Evolutionary conservation across 2,888 invertebrate species (phyloP).

Genomic region (Dascillus cervinus): DNA sequence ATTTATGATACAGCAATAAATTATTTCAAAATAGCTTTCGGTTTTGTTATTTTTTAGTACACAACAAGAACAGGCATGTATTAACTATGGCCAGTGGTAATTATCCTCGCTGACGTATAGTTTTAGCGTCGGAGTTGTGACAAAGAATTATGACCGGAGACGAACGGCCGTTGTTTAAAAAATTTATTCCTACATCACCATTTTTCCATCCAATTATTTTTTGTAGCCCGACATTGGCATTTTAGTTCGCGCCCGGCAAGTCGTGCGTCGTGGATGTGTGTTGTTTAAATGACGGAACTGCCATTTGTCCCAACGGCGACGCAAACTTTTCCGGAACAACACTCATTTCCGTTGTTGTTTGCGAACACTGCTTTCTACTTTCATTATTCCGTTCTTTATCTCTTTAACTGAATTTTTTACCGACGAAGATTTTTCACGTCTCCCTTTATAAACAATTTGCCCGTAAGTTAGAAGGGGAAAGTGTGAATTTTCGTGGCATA

Average conservation of each 20-base stretch:
- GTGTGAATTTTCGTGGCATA: conserved; percentile 11
- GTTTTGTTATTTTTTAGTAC: conserved; percentile 1
- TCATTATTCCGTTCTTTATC: conserved; percentile 23
- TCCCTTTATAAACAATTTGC: conserved; percentile 7
- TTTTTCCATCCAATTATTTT: too few species aligned
- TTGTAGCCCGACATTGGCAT: too few species aligned
- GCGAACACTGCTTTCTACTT: conserved; percentile 21
- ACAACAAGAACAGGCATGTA: conserved; percentile 10
- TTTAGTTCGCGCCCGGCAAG: too few species aligned
- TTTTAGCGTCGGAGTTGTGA: conserved; percentile 13
- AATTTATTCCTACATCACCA: too few species aligned
- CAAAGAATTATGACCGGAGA: conserved; percentile 16
- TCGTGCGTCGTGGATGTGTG: too few species aligned
- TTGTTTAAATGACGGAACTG: conserved; percentile 21
- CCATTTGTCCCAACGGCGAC: conserved; percentile 19
- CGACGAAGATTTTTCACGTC: conserved; percentile 10
- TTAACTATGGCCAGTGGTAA: conserved; percentile 15
- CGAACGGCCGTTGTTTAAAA: too few species aligned
- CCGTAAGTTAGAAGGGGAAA: conserved; percentile 11
- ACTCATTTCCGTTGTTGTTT: conserved; percentile 26
- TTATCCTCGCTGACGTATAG: conserved; percentile 18
- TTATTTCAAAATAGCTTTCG: conserved; percentile 9
- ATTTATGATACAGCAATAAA: conserved; percentile 8
- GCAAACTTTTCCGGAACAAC: conserved; percentile 24
- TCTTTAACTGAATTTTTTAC: conserved; percentile 17